Conservation (phyloP, 2,797 vertebrate genomes). For the Lagocephalus sceleratus region DNA sequence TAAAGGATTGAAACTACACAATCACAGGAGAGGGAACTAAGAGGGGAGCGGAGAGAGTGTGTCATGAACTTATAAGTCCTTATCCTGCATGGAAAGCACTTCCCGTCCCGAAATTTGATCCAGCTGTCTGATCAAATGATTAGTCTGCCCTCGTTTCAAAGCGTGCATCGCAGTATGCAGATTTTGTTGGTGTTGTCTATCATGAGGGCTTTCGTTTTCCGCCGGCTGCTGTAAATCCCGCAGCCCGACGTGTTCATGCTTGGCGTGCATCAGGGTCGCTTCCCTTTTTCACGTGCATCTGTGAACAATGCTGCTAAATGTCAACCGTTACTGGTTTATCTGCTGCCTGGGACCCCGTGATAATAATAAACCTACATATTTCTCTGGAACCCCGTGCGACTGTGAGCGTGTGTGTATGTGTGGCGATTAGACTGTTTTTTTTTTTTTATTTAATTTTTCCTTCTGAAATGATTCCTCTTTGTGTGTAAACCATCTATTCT, state of each 20-base stretch:
- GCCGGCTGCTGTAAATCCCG: too few species aligned
- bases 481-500: slow-evolving; percentile 54
- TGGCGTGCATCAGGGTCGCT: slow-evolving; percentile 49
- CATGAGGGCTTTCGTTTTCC: too few species aligned
- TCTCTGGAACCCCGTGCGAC: slow-evolving; percentile 21
- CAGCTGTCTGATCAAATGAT: too few species aligned
- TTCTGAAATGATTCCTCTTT: slow-evolving; percentile 48
- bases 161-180: too few species aligned
- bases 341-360: slow-evolving; percentile 57
- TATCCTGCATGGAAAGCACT: too few species aligned
- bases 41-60: too few species aligned
- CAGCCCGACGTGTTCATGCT: slow-evolving; percentile 27
- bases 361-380: slow-evolving; percentile 51
- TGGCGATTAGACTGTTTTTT: slow-evolving; percentile 41
- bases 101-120: too few species aligned
- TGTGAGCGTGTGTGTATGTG: slow-evolving; percentile 25
- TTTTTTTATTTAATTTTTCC: slow-evolving; percentile 19
- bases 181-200: too few species aligned
- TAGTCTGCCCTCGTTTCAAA: too few species aligned
- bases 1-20: not conserved
- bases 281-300: slow-evolving; percentile 8
- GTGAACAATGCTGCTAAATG: slow-evolving; percentile 49
- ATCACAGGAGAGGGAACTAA: too few species aligned
- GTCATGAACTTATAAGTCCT: too few species aligned
- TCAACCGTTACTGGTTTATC: slow-evolving; percentile 64